phyloP scores from a whole-genome alignment of 2,797 vertebrate genomes.

The Meda fulgida region DNA sequence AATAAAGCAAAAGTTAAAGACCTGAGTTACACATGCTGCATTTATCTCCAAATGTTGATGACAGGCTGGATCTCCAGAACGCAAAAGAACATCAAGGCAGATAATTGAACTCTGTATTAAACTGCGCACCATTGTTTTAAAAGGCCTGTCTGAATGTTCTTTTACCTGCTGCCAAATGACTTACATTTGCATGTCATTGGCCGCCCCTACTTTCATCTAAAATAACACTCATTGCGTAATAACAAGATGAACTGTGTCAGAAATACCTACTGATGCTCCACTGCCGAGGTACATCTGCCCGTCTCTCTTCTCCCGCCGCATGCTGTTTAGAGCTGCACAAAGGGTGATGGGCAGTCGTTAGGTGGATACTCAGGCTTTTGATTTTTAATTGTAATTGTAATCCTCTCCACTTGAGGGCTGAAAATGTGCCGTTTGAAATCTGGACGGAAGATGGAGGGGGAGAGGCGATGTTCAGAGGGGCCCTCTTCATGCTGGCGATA shows the following conservation, averaged over 20 bases:
- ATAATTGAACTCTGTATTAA: constrained; percentile 45
- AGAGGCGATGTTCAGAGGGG: constrained; percentile 71
- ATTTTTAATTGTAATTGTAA: constrained; percentile 94
- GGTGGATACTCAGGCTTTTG: constrained; percentile 82
- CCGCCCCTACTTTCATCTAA: constrained; percentile 72
- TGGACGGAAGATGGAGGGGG: constrained; percentile 58
- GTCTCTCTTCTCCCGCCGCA: constrained; percentile 56
- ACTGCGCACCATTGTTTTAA: constrained; percentile 68
- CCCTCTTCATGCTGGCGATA: constrained; percentile 82
- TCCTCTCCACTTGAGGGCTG: constrained; percentile 86
- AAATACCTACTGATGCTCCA: constrained; percentile 75
- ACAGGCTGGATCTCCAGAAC: constrained; percentile 18
- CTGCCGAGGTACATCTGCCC: constrained; percentile 74
- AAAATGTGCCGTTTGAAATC: constrained; percentile 86
- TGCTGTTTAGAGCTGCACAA: constrained; percentile 76
- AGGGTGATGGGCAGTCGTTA: constrained; percentile 80
- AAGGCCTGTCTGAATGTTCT: constrained; percentile 71
- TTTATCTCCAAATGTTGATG: background rate
- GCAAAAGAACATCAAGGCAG: constrained; percentile 42
- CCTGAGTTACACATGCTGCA: background rate
- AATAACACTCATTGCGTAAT: constrained; percentile 83
- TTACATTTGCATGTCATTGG: constrained; percentile 80
- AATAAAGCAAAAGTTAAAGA: constrained; percentile 1
- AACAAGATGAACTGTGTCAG: constrained; percentile 71
- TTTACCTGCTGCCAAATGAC: constrained; percentile 77